Conservation (phyloP, 2,797 vertebrate species). For the Gymnodraco acuticeps region DNA sequence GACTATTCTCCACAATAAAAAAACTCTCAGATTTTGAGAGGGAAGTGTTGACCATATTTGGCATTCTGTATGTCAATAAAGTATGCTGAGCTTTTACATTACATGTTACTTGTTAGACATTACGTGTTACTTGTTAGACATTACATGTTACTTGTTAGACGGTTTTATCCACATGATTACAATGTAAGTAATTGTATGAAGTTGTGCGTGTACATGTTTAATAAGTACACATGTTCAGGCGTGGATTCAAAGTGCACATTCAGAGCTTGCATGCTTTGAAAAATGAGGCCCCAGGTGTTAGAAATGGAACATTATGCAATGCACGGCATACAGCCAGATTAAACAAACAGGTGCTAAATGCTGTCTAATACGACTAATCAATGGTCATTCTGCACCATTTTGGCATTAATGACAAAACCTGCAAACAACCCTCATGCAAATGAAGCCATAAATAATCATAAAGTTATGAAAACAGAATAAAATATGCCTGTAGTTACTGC, state of each 20-base stretch:
- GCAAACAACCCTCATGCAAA: not conserved
- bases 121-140: too few species aligned
- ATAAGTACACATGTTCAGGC: not conserved
- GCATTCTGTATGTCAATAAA: slow-evolving; percentile 1
- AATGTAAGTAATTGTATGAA: not conserved
- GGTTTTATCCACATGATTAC: not conserved
- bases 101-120: too few species aligned
- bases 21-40: not conserved
- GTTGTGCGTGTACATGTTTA: slow-evolving; percentile 8
- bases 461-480: not conserved
- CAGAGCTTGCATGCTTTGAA: not conserved
- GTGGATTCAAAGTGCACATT: not conserved
- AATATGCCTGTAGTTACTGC: not conserved
- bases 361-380: slow-evolving; percentile 17
- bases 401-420: slow-evolving; percentile 18
- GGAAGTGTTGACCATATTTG: not conserved
- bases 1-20: too few species aligned
- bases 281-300: slow-evolving; percentile 33
- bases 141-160: too few species aligned
- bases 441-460: not conserved
- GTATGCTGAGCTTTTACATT: slow-evolving; percentile 7
- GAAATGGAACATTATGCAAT: slow-evolving; percentile 15
- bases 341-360: slow-evolving; percentile 31
- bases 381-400: slow-evolving; percentile 15
- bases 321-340: slow-evolving; percentile 17